These are phyloP conservation scores for Eptesicus fuscus DNA, from an alignment of 2,113 vertebrate genomes.

Conservation along the genomic window DNA sequence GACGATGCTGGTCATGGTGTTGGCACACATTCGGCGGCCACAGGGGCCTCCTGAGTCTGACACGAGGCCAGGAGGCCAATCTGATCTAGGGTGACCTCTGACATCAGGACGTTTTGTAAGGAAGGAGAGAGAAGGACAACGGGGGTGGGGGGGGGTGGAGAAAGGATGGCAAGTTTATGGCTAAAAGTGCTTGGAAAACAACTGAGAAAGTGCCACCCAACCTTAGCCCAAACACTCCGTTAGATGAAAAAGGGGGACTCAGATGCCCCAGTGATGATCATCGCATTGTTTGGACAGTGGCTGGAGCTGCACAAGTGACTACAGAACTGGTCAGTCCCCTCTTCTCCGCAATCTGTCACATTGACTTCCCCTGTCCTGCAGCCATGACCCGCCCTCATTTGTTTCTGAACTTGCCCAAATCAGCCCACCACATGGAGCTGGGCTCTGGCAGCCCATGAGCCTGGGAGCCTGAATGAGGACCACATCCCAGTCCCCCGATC, in stretches of 20 bases:
- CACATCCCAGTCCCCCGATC: neutral
- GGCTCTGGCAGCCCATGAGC: rapidly evolving
- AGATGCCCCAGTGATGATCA: rapidly evolving
- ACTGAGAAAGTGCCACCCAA: neutral
- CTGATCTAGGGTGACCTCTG: neutral
- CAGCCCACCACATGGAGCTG: neutral
- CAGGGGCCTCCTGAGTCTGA: neutral
- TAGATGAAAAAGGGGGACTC: neutral
- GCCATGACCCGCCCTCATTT: neutral
- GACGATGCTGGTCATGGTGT: rapidly evolving
- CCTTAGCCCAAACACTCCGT: neutral
- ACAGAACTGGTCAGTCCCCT: neutral
- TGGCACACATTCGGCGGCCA: neutral
- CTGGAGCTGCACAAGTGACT: neutral
- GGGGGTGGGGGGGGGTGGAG: neutral
- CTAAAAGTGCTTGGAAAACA: neutral
- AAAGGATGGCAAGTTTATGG: neutral
- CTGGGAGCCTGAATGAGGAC: neutral
- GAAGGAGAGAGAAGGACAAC: neutral
- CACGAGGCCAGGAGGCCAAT: neutral
- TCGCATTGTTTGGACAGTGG: neutral
- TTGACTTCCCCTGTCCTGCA: neutral
- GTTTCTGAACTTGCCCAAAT: neutral
- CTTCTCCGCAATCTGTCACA: neutral
- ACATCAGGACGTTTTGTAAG: neutral